Base-by-base conservation (phyloP, 2,888 invertebrate species). In the Caenorhabditis sp. region DNA sequence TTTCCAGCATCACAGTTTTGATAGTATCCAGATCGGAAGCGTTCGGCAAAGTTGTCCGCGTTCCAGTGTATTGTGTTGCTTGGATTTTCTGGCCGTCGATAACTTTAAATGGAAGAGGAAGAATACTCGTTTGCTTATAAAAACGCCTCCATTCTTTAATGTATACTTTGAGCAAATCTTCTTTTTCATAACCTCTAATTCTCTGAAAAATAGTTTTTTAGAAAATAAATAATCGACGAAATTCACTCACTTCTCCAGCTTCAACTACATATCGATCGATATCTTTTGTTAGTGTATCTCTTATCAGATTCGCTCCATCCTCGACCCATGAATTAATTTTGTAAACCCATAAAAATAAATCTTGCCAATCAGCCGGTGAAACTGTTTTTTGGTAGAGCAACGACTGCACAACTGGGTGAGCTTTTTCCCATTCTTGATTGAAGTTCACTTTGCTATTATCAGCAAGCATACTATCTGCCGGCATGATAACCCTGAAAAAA, bases 91-190 rank as follows among this genome's bases (percentile, higher is more conserved):
- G 21, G 3, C 2, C 12, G 14, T 26, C 56, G 3, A 26, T 26
- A 21, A 84, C 85, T 43, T 72, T 73, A 64, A 87, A 87, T 17
- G 87, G 87, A 38, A 84, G 79, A 7, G 87, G 86, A n/a, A 87
- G 69, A 90, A 97, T 97, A 88, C 94, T 93, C 89, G 97, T 96
- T 89, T 99, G 97, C 4, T 95, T 94, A 88, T 96, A 97, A 90
- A 97, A 99, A 88, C 95, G 95, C 60, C 95, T 92, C 99, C 99
- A 99, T 90, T 99, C 97, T 7, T 93, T 92, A 83, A 97, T 97
- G 89, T 99, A 99, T 0, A 96, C 94, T 89, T 95, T 95, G 8
- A 99, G 90, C 49, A 99, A 91, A 0, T 95, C 95, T 88, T 96
- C 95, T 85, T 97, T 97, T 87, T 97, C 92, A 87, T 96, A 94